Evolutionary conservation across 2,888 invertebrate species (phyloP).

Genomic region (Globia sparganii): DNA sequence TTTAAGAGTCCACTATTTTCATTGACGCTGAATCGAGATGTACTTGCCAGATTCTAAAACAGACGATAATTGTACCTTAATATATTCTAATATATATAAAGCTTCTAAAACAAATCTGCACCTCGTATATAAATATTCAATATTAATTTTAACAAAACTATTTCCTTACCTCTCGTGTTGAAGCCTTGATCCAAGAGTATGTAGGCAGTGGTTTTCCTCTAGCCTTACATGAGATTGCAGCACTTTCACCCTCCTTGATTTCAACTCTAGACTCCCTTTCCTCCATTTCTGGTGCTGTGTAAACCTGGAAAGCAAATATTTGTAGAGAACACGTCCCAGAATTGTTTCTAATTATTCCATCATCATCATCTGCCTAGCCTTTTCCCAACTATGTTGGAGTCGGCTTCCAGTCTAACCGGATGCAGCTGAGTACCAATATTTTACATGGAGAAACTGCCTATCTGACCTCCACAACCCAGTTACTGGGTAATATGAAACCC

Average conservation of each 20-base stretch:
- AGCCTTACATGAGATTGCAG: constrained; percentile 94
- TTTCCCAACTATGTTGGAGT: too few relatives aligned
- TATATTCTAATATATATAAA: not conserved
- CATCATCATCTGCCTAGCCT: too few relatives aligned
- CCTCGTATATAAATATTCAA: not conserved
- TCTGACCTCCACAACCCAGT: too few relatives aligned
- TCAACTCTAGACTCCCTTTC: constrained; percentile 91
- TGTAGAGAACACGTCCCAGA: not conserved
- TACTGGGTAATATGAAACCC: too few relatives aligned
- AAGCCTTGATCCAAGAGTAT: constrained; percentile 95
- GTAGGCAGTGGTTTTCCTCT: constrained; percentile 96
- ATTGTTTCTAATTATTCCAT: too few relatives aligned
- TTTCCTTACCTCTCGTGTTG: constrained; percentile 90
- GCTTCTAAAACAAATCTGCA: not conserved
- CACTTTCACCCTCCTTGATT: constrained; percentile 95
- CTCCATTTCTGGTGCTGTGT: constrained; percentile 93
- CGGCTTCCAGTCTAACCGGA: too few relatives aligned
- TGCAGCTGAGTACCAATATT: too few relatives aligned
- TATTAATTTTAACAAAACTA: not conserved
- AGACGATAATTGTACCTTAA: not conserved
- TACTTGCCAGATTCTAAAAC: constrained; percentile 92
- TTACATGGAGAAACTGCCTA: too few relatives aligned
- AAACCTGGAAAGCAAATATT: constrained; percentile 88
- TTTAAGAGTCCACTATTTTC: constrained; percentile 93
- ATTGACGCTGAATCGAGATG: constrained; percentile 92